Evolutionary conservation across 2,888 invertebrate species (phyloP), one percentile per base, ranked within the genome.

Genomic region (Cerastis rubricosa): DNA sequence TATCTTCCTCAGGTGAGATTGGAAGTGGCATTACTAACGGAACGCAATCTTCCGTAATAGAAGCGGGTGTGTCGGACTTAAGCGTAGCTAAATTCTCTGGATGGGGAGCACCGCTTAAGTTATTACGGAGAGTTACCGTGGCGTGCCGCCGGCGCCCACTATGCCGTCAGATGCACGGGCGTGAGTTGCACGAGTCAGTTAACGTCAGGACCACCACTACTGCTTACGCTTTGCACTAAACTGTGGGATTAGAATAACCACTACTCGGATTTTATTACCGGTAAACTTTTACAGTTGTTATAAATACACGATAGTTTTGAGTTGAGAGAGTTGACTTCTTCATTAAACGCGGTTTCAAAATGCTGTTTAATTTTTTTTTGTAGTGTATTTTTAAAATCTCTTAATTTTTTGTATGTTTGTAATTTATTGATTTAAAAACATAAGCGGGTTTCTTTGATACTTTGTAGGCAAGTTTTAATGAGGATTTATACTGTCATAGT

Each of bases 61-160:
- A 66, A 81, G 49, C 45, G 77, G 69, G 54, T 45, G 72, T 78
- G 78, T 66, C 22, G 49, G 74, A 65, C 80, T 76, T 72, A 64
- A 63, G 43, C 40, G 29, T 49, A 78, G 66, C 54, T 71, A 71
- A 73, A 84, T 78, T 81, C 54, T n/a, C 65, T 43, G 61, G 40
- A 59, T 69, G 29, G 64, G 7, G 47, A 59, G 67, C 65, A 63
- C 69, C 65, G 65, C 63, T 66, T 68, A 81, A 67, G 49, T 81
- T 84, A 84, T 76, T 84, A 64, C 81, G 29, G 40, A 54, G 63
- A 85, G 72, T 81, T 67, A 81, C 69, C 9, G 61, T 35, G 59
- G 40, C 51, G n/a, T 45, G 57, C 40, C 43, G 12, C 61, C 9
- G 68, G 43, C 35, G 66, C 63, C 67, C 12, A 45, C n/a, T 64